Evolutionary conservation across 2,888 invertebrate genomes (phyloP).

Genomic region (Aethes cnicana): DNA sequence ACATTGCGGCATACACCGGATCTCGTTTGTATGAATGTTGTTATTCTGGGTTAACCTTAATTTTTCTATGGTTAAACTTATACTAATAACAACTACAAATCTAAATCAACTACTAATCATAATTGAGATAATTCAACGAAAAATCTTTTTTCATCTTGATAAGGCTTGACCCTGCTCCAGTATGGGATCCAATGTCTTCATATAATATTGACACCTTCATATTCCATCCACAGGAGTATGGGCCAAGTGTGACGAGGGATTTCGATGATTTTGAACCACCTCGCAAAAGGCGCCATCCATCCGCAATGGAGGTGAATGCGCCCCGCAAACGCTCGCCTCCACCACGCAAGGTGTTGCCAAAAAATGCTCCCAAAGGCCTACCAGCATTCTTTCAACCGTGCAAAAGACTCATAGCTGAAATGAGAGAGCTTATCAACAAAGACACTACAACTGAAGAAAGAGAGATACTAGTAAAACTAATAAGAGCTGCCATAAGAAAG

Average conservation of each 20-base stretch:
- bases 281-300: constrained; percentile 10
- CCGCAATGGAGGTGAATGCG: constrained; percentile 4
- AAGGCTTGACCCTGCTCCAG: too few relatives aligned
- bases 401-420: constrained; percentile 15
- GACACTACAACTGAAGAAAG: constrained; percentile 6
- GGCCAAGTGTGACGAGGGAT: constrained; percentile 36
- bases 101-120: too few relatives aligned
- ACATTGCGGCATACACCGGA: too few relatives aligned
- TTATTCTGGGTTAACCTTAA: too few relatives aligned
- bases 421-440: constrained; percentile 17
- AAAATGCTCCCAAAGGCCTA: neutral
- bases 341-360: neutral
- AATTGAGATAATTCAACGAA: too few relatives aligned
- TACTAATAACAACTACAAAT: too few relatives aligned
- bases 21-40: too few relatives aligned
- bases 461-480: constrained; percentile 19
- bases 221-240: constrained; percentile 45
- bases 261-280: constrained; percentile 18
- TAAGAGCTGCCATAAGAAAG: constrained; percentile 36
- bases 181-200: too few relatives aligned
- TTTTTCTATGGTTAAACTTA: too few relatives aligned
- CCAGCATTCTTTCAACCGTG: constrained; percentile 24
- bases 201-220: too few relatives aligned
- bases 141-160: too few relatives aligned
- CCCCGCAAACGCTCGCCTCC: neutral